Conservation (phyloP, 1,140 invertebrate species). For the Atta colombica region DNA sequence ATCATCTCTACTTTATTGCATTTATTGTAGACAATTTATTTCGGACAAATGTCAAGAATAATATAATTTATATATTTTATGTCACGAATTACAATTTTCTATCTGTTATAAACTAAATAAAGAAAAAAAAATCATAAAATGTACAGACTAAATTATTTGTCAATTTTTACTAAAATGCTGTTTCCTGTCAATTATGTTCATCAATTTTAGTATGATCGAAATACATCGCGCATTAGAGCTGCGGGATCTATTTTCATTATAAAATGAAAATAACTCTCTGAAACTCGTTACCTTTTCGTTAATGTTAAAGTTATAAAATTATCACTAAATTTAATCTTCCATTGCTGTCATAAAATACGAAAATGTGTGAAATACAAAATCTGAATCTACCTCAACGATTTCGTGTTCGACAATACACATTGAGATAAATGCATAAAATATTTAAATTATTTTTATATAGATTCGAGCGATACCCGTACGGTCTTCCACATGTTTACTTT, state of each 20-base stretch:
- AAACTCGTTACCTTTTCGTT: not conserved
- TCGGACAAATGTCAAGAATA: not conserved
- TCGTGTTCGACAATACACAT: not conserved
- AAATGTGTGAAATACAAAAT: slow-evolving; percentile 22
- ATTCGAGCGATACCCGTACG: not conserved
- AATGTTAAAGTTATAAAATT: not conserved
- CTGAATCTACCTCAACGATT: not conserved
- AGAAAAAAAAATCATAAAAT: not conserved
- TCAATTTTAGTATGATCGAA: not conserved
- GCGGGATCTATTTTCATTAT: not conserved
- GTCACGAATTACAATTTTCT: not conserved
- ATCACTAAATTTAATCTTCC: not conserved
- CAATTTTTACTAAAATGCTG: not conserved
- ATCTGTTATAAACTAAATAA: too few species aligned
- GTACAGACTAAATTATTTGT: not conserved
- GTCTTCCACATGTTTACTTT: slow-evolving; percentile 23
- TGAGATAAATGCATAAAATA: not conserved
- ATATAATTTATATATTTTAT: not conserved
- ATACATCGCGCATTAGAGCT: not conserved
- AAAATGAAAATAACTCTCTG: not conserved
- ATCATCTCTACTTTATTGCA: slow-evolving; percentile 29
- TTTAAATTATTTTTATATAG: slow-evolving; percentile 34
- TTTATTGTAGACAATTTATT: slow-evolving; percentile 33
- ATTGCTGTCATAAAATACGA: not conserved
- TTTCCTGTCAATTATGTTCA: not conserved